These are phyloP conservation scores for Diplosoma virens DNA, from an alignment of 23 tunicate species.

Conservation along the genomic window DNA sequence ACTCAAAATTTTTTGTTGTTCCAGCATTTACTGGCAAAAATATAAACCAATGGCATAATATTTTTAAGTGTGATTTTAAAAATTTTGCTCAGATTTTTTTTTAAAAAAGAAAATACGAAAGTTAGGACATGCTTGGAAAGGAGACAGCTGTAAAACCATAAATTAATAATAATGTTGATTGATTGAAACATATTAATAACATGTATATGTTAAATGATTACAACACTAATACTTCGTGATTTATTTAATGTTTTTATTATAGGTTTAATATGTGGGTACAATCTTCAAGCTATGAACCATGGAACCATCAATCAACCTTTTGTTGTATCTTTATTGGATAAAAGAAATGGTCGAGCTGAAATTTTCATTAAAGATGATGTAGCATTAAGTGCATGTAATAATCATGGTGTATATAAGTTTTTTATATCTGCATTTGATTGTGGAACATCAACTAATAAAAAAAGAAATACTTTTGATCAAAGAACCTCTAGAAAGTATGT, in stretches of 20 bases:
- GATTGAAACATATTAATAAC: not conserved
- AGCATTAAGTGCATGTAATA: constrained; percentile 1
- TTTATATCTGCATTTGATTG: constrained; percentile 55
- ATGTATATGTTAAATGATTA: not conserved
- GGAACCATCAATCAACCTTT: constrained; percentile 5
- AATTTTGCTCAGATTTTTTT: too few relatives aligned
- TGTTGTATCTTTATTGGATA: constrained; percentile 22
- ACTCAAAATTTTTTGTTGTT: too few relatives aligned
- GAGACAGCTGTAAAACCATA: too few relatives aligned
- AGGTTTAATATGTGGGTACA: constrained; percentile 64
- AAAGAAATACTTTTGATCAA: constrained; percentile 4
- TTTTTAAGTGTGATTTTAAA: too few relatives aligned
- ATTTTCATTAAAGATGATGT: constrained; percentile 7
- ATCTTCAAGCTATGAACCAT: not conserved
- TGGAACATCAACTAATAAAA: constrained; percentile 16
- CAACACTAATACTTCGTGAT: not conserved
- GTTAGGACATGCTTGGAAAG: too few relatives aligned
- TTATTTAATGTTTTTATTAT: not conserved
- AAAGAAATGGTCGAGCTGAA: constrained; percentile 32
- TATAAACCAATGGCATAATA: too few relatives aligned
- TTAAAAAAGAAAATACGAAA: too few relatives aligned
- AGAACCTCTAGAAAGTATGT: constrained; percentile 39
- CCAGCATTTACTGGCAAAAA: not conserved
- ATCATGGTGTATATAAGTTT: constrained; percentile 21
- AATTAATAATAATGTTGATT: not conserved